Conservation (phyloP, 2,888 invertebrate species). For the Philereme transversata region DNA sequence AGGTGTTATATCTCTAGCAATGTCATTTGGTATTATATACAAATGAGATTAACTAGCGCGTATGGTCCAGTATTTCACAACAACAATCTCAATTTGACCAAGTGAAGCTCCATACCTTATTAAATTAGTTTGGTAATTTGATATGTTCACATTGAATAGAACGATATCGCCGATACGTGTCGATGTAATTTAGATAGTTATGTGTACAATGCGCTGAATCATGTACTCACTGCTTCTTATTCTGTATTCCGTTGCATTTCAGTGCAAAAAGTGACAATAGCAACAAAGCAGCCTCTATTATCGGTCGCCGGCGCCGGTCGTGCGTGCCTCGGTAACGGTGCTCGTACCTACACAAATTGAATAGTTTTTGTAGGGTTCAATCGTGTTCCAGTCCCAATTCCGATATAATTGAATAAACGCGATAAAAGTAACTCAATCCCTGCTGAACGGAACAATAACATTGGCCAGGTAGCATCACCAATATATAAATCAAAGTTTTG, state of each 20-base stretch:
- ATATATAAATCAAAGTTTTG: background rate
- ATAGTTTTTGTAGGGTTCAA: slow-evolving; percentile 67
- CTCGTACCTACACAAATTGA: slow-evolving; percentile 66
- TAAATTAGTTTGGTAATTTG: slow-evolving; percentile 45
- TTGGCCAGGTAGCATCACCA: background rate
- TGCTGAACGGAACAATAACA: background rate
- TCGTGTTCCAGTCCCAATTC: slow-evolving; percentile 66
- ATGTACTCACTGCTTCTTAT: slow-evolving; percentile 40
- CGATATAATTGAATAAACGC: slow-evolving; percentile 65
- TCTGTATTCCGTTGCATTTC: slow-evolving; percentile 67
- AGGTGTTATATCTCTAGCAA: too few relatives aligned
- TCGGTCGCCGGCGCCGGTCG: slow-evolving; percentile 55
- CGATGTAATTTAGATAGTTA: slow-evolving; percentile 69
- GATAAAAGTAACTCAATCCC: slow-evolving; percentile 21
- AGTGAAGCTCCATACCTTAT: slow-evolving; percentile 51
- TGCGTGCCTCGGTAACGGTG: slow-evolving; percentile 75
- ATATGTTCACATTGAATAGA: slow-evolving; percentile 63
- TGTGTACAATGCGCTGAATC: slow-evolving; percentile 74
- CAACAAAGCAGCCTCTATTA: slow-evolving; percentile 52
- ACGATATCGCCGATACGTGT: slow-evolving; percentile 59
- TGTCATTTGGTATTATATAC: too few relatives aligned
- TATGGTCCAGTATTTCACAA: slow-evolving; percentile 26
- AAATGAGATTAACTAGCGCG: background rate
- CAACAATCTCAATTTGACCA: slow-evolving; percentile 46
- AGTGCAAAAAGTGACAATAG: slow-evolving; percentile 72